These are phyloP conservation scores for Salvator merianae DNA, from an alignment of 2,113 vertebrate species.

Conservation along the genomic window DNA sequence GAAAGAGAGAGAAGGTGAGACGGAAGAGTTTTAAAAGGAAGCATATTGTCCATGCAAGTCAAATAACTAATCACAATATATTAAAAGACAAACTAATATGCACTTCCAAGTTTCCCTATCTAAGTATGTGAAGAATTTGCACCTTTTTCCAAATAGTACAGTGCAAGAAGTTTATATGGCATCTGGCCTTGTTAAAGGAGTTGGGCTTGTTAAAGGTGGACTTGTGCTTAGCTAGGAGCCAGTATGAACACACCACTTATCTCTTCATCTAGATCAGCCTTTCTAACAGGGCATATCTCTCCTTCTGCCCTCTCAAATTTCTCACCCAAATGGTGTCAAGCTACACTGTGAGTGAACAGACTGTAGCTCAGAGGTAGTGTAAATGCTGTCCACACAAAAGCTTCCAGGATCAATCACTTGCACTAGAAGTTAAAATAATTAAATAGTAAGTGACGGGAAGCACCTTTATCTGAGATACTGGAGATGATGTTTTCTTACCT, in stretches of 20 bases:
- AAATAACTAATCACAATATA: background rate
- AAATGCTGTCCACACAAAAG: background rate
- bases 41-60: conserved; percentile 12
- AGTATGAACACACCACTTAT: background rate
- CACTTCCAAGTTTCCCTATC: background rate
- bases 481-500: background rate
- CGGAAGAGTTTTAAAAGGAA: conserved; percentile 38
- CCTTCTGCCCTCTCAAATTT: background rate
- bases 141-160: background rate
- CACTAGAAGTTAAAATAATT: too few relatives aligned
- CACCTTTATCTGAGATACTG: background rate
- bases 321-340: too few relatives aligned
- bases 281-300: too few relatives aligned
- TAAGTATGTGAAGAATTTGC: background rate
- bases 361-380: background rate
- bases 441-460: too few relatives aligned
- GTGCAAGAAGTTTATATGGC: background rate
- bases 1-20: conserved; percentile 16
- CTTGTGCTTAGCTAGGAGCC: background rate
- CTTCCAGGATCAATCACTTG: background rate
- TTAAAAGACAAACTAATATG: background rate
- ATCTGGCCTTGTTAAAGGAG: background rate
- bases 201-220: too few relatives aligned
- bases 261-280: background rate
- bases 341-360: background rate